Evolutionary conservation across 2,113 vertebrate genomes (phyloP), one percentile per base, ranked within the genome.

Genomic region (Caretta caretta): DNA sequence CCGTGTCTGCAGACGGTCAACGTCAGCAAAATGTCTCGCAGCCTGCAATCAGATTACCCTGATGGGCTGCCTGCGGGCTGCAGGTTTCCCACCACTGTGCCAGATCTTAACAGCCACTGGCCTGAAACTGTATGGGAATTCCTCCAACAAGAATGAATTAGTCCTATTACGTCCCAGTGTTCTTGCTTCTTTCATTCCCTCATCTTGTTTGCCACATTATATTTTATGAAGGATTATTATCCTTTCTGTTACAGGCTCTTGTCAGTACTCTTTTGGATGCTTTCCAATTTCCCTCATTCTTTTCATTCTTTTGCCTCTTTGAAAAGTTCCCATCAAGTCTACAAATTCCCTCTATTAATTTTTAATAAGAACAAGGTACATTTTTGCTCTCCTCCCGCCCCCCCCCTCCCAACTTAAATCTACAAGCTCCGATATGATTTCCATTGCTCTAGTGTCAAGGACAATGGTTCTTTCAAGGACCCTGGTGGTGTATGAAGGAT

Each of bases 291-390:
- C 49, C 3, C 31, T 10, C 4, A 8, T 17, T 27, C 83, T 75
- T 69, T 72, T 29, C 13, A 65, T 54, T 54, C 31, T 56, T 86
- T 20, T 51, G 1, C 0, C 81, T 88, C 1, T 0, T 1, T 94
- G 87, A 84, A 83, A 90, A 93, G 5, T 89, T 93, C 49, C 62
- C 14, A 50, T 92, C 22, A 80, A 86, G 35, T 92, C 78, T 94
- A 92, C 91, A 88, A 89, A 86, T 84, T 95, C 12, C 19, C 4
- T 88, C 57, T 88, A 94, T 95, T 94, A 94, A 86, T 95, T 95
- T 95, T 97, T 53, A 90, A 90, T 86, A 88, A 80, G 87, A 91
- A 88, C 83, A 95, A 92, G 53, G 6, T 89, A 94, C 27, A 88
- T 14, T 53, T 56, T 87, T 86, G 84, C 31, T 51, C 69, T 92